phyloP scores from a whole-genome alignment of 2,888 invertebrate genomes.

The Agrotis puta region DNA sequence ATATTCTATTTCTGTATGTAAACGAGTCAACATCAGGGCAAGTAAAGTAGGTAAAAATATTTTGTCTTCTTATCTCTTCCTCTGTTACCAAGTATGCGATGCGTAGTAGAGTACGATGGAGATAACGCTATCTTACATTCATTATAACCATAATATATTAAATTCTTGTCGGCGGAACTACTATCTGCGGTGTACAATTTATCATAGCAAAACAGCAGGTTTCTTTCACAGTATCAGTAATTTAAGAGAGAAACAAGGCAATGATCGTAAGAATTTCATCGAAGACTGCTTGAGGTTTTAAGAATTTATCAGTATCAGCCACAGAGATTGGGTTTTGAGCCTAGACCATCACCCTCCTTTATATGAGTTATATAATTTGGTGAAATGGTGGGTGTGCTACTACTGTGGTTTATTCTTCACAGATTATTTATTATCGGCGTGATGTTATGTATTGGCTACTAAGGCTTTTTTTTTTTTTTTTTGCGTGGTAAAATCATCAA shows the following conservation, averaged over 20 bases:
- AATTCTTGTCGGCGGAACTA: conserved; percentile 42
- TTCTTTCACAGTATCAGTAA: conserved; percentile 7
- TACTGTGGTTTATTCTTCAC: no score
- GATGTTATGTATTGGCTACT: no score
- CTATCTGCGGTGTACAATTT: conserved; percentile 41
- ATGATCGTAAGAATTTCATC: no score
- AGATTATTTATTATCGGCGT: no score
- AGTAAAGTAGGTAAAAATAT: conserved; percentile 18
- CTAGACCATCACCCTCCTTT: no score
- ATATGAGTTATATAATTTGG: no score
- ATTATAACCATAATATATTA: conserved; percentile 37
- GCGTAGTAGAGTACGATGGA: conserved; percentile 13
- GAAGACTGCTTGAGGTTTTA: no score
- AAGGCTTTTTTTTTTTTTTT: no score
- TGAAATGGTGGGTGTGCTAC: no score
- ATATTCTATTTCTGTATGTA: conserved; percentile 24
- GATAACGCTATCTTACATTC: conserved; percentile 49
- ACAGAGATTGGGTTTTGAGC: no score
- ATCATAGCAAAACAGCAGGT: conserved; percentile 37
- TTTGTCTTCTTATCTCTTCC: conserved; percentile 13
- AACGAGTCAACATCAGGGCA: background rate
- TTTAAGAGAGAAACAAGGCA: background rate
- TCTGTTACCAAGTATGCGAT: conserved; percentile 28
- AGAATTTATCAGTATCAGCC: no score
- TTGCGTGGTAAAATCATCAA: no score